These are phyloP conservation scores for Subacronicta megacephala DNA, from an alignment of 2,888 invertebrate species.

Conservation along the genomic window DNA sequence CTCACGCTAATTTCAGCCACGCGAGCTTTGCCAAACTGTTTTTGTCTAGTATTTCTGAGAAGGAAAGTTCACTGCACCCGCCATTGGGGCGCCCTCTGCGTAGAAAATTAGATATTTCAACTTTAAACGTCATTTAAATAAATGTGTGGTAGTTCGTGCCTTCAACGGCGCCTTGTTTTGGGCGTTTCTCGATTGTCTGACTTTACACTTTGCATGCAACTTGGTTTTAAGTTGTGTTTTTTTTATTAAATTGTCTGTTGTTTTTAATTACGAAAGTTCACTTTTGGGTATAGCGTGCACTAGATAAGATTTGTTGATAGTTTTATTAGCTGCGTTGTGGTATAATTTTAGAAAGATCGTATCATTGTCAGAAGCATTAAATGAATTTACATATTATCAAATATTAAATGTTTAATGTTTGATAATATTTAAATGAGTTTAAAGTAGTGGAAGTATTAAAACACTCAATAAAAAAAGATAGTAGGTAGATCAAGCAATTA, in stretches of 20 bases:
- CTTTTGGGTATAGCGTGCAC: constrained; percentile 16
- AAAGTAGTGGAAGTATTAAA: too few species aligned
- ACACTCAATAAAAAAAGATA: too few species aligned
- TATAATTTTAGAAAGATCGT: not conserved
- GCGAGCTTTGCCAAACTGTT: constrained; percentile 78
- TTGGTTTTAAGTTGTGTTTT: constrained; percentile 42
- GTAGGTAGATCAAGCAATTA: too few species aligned
- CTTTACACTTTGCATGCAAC: constrained; percentile 57
- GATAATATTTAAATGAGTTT: too few species aligned
- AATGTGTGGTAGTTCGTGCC: constrained; percentile 40
- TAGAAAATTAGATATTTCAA: constrained; percentile 69
- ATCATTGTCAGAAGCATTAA: too few species aligned
- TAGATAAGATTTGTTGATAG: constrained; percentile 19
- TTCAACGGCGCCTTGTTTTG: constrained; percentile 43
- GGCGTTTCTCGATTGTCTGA: constrained; percentile 55
- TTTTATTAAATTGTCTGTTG: constrained; percentile 37
- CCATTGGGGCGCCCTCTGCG: constrained; percentile 72
- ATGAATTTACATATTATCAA: too few species aligned
- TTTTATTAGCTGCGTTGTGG: not conserved
- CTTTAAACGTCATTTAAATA: constrained; percentile 52
- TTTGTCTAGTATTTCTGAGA: constrained; percentile 78
- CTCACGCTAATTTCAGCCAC: constrained; percentile 77
- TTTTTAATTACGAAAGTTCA: constrained; percentile 49
- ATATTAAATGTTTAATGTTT: too few species aligned
- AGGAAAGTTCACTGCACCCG: constrained; percentile 75